phyloP scores from a whole-genome alignment of 2,113 vertebrate species.

The Bostrychus sinensis region DNA sequence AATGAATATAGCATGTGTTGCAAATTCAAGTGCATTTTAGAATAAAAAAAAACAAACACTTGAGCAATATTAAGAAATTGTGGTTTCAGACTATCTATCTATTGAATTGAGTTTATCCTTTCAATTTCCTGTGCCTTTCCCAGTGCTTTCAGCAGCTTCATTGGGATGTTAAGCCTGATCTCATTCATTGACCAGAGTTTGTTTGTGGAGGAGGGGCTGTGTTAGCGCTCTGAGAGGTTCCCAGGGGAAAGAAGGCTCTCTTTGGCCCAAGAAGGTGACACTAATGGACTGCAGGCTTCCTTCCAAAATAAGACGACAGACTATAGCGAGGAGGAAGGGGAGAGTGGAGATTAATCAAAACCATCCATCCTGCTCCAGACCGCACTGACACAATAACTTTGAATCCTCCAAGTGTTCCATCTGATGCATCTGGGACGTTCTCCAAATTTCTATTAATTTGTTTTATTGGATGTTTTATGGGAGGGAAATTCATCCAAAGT shows the following conservation, averaged over 20 bases:
- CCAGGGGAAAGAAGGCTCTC: constrained; percentile 60
- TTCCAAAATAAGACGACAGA: constrained; percentile 51
- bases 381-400: constrained; percentile 36
- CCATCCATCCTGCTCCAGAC: constrained; percentile 69
- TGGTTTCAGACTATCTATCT: too few relatives aligned
- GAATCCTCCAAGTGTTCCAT: constrained; percentile 47
- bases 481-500: too few relatives aligned
- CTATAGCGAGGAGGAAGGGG: constrained; percentile 7
- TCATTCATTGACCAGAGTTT: constrained; percentile 40
- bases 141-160: neutral
- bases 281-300: constrained; percentile 70
- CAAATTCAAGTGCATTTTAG: too few relatives aligned
- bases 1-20: too few relatives aligned
- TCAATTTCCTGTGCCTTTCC: constrained; percentile 7
- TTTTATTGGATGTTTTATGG: constrained; percentile 1
- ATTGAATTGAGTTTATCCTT: neutral
- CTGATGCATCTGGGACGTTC: too few relatives aligned
- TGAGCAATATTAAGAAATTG: too few relatives aligned
- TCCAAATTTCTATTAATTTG: constrained; percentile 48
- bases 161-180: constrained; percentile 22
- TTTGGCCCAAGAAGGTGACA: constrained; percentile 56
- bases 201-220: constrained; percentile 4
- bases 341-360: constrained; percentile 63
- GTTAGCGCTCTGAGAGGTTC: constrained; percentile 33
- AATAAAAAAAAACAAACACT: too few relatives aligned